Evolutionary conservation across 2,888 invertebrate species (phyloP).

Genomic region (Diplolepis rosae): DNA sequence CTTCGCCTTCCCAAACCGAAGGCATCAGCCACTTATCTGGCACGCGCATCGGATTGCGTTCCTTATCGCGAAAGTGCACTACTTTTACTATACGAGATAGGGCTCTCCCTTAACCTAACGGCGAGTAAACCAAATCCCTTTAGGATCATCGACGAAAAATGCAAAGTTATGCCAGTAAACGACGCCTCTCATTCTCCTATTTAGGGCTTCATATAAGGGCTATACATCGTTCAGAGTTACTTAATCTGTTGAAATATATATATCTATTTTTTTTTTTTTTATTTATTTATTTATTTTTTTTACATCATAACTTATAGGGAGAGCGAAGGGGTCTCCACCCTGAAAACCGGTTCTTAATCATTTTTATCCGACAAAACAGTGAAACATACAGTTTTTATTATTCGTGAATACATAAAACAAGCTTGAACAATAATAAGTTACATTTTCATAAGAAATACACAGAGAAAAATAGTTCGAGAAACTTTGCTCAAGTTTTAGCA

Average conservation of each 20-base stretch:
- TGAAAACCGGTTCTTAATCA: no score
- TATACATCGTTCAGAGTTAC: background rate
- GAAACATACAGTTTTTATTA: no score
- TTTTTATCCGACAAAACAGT: no score
- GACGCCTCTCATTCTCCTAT: conserved; percentile 9
- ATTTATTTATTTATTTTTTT: background rate
- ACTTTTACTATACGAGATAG: conserved; percentile 65
- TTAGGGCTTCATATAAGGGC: background rate
- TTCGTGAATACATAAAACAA: no score
- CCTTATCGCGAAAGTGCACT: conserved; percentile 72
- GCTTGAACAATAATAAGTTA: no score
- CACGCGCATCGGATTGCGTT: conserved; percentile 74
- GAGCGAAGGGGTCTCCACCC: no score
- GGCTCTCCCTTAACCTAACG: conserved; percentile 48
- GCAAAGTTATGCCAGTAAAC: conserved; percentile 44
- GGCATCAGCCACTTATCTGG: conserved; percentile 73
- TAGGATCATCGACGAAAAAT: conserved; percentile 50
- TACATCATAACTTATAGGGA: background rate
- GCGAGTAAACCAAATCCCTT: conserved; percentile 57
- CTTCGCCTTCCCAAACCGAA: conserved; percentile 57
- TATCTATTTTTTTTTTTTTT: background rate
- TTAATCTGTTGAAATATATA: background rate
- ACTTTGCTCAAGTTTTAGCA: no score
- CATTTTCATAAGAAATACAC: no score
- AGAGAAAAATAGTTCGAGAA: no score